A percentile compares a stretch with the other conserved stretches of the same genome.
These are phyloP conservation scores for Gortyna flavago DNA, from an alignment of 2,888 invertebrate genomes.

Conservation along the genomic window DNA sequence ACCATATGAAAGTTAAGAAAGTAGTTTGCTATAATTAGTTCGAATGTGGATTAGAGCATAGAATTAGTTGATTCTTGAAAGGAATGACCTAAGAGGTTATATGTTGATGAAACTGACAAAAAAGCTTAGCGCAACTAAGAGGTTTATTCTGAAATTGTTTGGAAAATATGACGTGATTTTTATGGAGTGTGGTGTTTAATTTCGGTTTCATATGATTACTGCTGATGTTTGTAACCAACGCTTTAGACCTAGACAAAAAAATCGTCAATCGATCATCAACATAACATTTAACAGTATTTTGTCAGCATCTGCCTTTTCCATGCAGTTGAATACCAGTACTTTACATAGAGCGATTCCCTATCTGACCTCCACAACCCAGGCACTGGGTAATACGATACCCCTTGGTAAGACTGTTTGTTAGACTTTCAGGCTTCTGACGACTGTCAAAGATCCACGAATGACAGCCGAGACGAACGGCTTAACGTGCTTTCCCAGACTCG, in stretches of 20 bases:
- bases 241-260: background rate
- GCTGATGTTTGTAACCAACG: background rate
- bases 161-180: background rate
- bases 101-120: conserved; percentile 38
- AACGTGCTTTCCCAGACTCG: background rate
- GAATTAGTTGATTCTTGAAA: conserved; percentile 19
- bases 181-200: background rate
- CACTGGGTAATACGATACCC: background rate
- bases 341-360: background rate
- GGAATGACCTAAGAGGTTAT: conserved; percentile 34
- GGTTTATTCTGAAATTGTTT: conserved; percentile 42
- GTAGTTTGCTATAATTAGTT: conserved; percentile 30
- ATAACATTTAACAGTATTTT: background rate
- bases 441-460: background rate
- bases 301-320: background rate
- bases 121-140: conserved; percentile 36
- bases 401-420: background rate
- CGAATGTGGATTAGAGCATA: conserved; percentile 27
- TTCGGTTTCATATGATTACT: no score
- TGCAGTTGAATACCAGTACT: background rate
- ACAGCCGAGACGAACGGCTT: background rate
- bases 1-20: conserved; percentile 42
- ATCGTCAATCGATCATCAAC: no score
- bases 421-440: background rate
- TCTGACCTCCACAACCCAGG: background rate